Percentiles rank a stretch among this genome's conserved stretches.
Evolutionary conservation across 2,113 vertebrate genomes (phyloP).

Genomic region (Xiphorhynchus elegans): DNA sequence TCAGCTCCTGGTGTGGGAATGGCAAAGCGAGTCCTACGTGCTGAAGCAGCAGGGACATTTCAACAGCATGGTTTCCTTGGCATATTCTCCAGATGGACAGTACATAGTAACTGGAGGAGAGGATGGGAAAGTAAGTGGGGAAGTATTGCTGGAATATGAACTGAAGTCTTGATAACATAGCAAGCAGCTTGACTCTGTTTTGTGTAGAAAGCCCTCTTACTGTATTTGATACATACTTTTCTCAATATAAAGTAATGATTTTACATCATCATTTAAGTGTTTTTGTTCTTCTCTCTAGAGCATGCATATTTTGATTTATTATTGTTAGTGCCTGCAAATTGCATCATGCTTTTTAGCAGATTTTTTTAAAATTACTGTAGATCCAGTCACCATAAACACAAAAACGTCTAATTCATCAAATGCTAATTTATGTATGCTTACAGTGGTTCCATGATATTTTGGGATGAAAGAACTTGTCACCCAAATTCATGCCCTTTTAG

Average conservation of each 20-base stretch:
- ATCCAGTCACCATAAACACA: neutral
- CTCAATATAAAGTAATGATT: neutral
- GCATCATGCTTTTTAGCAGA: neutral
- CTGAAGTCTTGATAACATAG: neutral
- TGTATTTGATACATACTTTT: neutral
- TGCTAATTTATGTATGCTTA: neutral
- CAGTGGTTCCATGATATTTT: neutral
- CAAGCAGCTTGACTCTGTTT: neutral
- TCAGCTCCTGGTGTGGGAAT: slow-evolving; percentile 97
- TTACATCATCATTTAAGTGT: neutral
- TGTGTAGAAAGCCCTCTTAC: neutral
- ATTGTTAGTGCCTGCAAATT: neutral
- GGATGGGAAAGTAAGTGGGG: slow-evolving; percentile 87
- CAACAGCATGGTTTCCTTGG: slow-evolving; percentile 93
- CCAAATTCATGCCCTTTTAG: neutral
- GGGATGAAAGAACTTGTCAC: neutral
- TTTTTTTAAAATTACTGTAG: neutral
- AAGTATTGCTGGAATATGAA: neutral
- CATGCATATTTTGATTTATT: neutral
- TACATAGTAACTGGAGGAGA: slow-evolving; percentile 92
- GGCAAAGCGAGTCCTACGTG: slow-evolving; percentile 97
- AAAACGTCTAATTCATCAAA: neutral
- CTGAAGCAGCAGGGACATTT: slow-evolving; percentile 98
- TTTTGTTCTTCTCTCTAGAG: neutral
- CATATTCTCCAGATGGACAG: slow-evolving; percentile 94